Base-by-base conservation (phyloP, 2,797 vertebrate species). In the Hapalemur alaotrensis region DNA sequence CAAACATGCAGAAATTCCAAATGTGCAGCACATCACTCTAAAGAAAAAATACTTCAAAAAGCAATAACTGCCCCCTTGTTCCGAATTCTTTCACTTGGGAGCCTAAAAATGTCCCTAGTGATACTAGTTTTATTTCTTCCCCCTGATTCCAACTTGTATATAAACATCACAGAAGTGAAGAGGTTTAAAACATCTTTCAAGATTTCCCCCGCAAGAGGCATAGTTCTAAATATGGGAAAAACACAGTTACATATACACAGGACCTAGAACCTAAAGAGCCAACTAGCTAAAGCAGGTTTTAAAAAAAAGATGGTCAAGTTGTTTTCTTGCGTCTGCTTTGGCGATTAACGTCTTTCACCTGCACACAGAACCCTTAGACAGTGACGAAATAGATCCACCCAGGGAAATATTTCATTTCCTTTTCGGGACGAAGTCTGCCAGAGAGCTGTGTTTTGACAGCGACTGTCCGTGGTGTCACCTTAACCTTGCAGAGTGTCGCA, bases 361-460 rank as follows among this genome's bases (percentile, higher is more conserved):
- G 30, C 46, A 23, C 0, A 7, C 35, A 63, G 65, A 52, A 32
- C 32, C 32, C 15, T 5, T 7, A 14, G 17, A 38, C 18, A 7
- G 38, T 20, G 75, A 67, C 23, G 13, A 32, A 80, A 73, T 2
- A 52, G 43, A 43, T 63, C 15, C 23, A 6, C 59, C 12, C 38
- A 5, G 59, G 76, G 57, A 57, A 50, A 54, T 4, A 9, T 5
- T 20, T 43, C n/a, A 28, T 30, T 59, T 70, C 20, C 50, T 70
- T 69, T 76, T 7, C 0, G 0, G 7, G 14, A 65, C 0, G 1
- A 30, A 3, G 52, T 23, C 46, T 10, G 35, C 5, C 0, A 1
- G 43, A 63, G 23, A 86, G 48, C 13, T 52, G 5, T 18, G 30
- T 63, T 80, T 91, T 57, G 54, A 65, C 65, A 57, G 38, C 0